Evolutionary conservation across 2,797 vertebrate genomes (phyloP).

Genomic region (Falco biarmicus): DNA sequence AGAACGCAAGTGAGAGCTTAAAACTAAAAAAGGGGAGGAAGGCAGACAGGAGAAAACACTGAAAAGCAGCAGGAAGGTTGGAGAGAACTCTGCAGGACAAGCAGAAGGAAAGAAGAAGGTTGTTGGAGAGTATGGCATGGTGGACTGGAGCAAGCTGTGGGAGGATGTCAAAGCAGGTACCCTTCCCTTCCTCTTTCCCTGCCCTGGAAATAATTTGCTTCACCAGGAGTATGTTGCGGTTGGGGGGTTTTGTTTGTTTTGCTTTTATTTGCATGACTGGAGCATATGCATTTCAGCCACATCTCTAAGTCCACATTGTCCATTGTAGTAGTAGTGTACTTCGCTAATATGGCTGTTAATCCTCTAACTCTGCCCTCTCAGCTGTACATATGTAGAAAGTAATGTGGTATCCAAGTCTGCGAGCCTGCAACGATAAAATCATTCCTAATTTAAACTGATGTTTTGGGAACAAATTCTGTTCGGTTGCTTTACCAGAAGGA

Average conservation of each 20-base stretch:
- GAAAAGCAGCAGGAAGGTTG: neutral
- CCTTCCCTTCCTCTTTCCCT: neutral
- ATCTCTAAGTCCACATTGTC: neutral
- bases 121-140: fast-evolving
- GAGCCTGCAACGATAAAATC: neutral
- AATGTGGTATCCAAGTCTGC: neutral
- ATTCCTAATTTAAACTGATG: neutral
- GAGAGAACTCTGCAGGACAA: neutral
- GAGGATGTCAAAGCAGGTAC: neutral
- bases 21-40: neutral
- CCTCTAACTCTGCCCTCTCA: neutral
- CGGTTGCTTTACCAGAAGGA: neutral
- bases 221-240: neutral
- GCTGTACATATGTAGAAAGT: neutral
- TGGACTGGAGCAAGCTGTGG: neutral
- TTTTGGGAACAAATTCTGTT: neutral
- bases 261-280: neutral
- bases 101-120: neutral
- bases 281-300: neutral
- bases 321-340: neutral
- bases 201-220: neutral
- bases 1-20: neutral
- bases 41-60: neutral
- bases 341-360: neutral
- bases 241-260: neutral